These are phyloP conservation scores for Muraenolepis orangiensis DNA, from an alignment of 2,797 vertebrate species.

Conservation along the genomic window DNA sequence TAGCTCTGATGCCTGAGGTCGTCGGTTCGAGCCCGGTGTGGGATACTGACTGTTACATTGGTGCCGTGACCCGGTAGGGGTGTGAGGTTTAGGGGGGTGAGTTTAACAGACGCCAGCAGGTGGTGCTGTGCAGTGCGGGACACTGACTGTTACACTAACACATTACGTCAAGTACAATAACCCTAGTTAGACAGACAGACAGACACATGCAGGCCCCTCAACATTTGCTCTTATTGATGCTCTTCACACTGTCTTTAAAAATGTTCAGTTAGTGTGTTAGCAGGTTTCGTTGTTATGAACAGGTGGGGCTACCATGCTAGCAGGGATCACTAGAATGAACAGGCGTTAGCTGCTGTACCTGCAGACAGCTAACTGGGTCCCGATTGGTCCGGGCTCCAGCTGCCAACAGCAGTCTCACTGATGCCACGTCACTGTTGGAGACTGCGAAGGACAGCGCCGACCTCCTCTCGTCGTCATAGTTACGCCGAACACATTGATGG, in stretches of 20 bases:
- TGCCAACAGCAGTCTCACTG: slow-evolving; percentile 78
- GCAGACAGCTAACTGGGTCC: slow-evolving; percentile 93
- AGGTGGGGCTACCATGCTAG: background rate
- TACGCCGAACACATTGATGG: slow-evolving; percentile 78
- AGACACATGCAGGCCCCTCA: background rate
- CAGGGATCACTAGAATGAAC: background rate
- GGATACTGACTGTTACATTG: no score
- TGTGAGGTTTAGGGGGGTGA: no score
- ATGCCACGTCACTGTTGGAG: slow-evolving; percentile 84
- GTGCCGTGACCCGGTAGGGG: no score
- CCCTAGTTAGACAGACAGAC: background rate
- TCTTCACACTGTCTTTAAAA: background rate
- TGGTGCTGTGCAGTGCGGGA: no score
- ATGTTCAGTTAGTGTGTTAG: background rate
- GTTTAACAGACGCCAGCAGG: no score
- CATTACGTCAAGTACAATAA: background rate
- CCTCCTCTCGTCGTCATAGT: slow-evolving; percentile 86
- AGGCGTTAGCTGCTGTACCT: slow-evolving; percentile 60
- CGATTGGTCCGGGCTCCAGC: slow-evolving; percentile 90
- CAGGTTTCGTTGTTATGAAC: background rate
- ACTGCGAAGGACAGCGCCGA: slow-evolving; percentile 90
- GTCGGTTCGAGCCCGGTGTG: no score
- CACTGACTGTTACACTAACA: no score
- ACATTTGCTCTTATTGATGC: background rate
- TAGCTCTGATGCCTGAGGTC: no score